Base-by-base conservation (phyloP, 2,888 invertebrate species). In the Drosophila pseudotakahashii region DNA sequence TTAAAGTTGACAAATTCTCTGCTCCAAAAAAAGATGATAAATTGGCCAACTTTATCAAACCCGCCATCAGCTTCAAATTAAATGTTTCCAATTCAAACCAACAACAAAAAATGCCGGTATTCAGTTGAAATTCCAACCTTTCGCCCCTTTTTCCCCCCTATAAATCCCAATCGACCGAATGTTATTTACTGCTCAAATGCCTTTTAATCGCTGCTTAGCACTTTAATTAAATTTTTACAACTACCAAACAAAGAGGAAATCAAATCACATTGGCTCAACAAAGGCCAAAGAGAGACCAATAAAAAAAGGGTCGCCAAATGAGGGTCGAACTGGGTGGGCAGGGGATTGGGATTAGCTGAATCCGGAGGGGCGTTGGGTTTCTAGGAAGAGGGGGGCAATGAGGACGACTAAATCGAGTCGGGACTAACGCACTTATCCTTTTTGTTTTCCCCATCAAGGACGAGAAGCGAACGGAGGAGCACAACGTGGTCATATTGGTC, bases 401-500 rank as follows among this genome's bases (percentile, higher is more conserved):
- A 74, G 58, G 16, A 52, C 61, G 32, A 34, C 10, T 68, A 58
- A 71, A 66, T 50, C 64, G 66, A 74, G 71, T 68, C 78, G 75
- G 66, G 51, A 75, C 75, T 74, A 67, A 71, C 62, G 63, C 57
- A 71, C 70, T 71, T 71, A 67, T 55, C 36, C 39, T 14, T 50
- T 36, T 11, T 50, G 11, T 45, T 10, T 50, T 19, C 26, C 14
- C 34, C 50, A 14, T 19, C 60, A 90, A 96, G 96, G 96, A 96
- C 81, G 95, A 94, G 26, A 94, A 93, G 62, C 94, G 95, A 73
- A 96, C 96, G 85, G 96, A 96, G 87, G 97, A 98, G 89, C 96
- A 97, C 87, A 97, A 97, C 75, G 96, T 98, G 3, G 95, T 96
- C 14, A 95, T 97, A 10, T 93, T 99, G 84, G 97, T 98, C n/a